phyloP scores from a whole-genome alignment of 2,797 vertebrate species.

The Galago senegalensis region DNA sequence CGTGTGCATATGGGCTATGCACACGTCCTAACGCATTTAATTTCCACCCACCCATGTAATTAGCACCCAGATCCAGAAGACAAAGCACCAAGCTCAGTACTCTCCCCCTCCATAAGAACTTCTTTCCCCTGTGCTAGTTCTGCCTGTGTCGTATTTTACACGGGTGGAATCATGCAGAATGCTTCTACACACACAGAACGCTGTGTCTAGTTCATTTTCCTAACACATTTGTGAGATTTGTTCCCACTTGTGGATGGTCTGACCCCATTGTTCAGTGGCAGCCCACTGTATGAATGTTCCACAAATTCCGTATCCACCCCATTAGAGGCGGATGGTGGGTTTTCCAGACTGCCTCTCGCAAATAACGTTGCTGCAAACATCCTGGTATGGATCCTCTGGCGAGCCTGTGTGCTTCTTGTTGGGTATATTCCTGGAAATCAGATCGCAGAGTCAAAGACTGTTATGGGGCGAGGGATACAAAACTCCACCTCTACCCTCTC shows the following conservation, averaged over 20 bases:
- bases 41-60: not conserved
- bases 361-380: not conserved
- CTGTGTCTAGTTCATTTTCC: not conserved
- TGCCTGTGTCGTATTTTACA: not conserved
- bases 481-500: not conserved
- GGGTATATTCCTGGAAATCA: not conserved
- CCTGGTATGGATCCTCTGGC: not conserved
- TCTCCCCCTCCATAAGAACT: not conserved
- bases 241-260: not conserved
- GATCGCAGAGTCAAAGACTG: not conserved
- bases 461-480: not conserved
- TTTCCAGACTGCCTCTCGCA: not conserved
- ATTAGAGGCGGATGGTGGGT: too few species aligned
- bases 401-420: not conserved
- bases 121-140: not conserved
- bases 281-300: not conserved
- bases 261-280: not conserved
- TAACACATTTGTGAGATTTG: not conserved
- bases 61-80: not conserved
- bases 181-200: too few species aligned
- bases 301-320: not conserved
- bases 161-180: not conserved
- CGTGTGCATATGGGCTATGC: too few species aligned
- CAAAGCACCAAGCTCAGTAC: not conserved
- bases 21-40: not conserved